Evolutionary conservation across 1,140 invertebrate species (phyloP).

Genomic region (Drosophila bocki): DNA sequence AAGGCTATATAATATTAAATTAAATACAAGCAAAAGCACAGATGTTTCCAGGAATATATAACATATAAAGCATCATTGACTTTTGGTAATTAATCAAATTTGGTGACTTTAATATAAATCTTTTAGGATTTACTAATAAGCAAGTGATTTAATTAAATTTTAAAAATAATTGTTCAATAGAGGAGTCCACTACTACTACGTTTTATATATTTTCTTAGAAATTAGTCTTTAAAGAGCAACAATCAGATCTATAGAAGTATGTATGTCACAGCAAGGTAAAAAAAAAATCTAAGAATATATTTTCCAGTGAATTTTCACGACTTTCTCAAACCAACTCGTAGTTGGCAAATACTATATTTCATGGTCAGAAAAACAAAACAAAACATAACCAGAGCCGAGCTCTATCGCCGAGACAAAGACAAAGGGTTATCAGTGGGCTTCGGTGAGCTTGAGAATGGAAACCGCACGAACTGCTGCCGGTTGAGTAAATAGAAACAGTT

Average conservation of each 20-base stretch:
- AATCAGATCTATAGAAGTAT: not conserved
- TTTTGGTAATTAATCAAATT: not conserved
- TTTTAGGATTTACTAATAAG: not conserved
- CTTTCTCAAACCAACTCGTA: not conserved
- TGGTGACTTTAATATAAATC: not conserved
- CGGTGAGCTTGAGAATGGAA: slow-evolving; percentile 15
- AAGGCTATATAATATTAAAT: not conserved
- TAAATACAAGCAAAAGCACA: slow-evolving; percentile 1
- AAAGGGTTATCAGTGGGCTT: slow-evolving; percentile 34
- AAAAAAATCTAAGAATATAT: too few species aligned
- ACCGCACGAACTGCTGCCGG: slow-evolving; percentile 8
- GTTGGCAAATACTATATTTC: slow-evolving; percentile 6
- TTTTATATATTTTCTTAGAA: too few species aligned
- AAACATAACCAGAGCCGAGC: not conserved
- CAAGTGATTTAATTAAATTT: not conserved
- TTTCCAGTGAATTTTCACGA: not conserved
- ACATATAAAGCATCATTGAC: not conserved
- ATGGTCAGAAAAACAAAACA: slow-evolving; percentile 14
- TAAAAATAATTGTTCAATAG: too few species aligned
- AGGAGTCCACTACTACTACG: too few species aligned
- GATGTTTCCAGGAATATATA: not conserved
- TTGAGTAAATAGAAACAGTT: slow-evolving; percentile 2
- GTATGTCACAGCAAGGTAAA: not conserved
- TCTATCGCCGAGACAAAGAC: slow-evolving; percentile 11
- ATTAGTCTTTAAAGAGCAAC: too few species aligned